These are phyloP conservation scores for Aspidoscelis tigris DNA, from an alignment of 2,113 vertebrate genomes.

Conservation along the genomic window DNA sequence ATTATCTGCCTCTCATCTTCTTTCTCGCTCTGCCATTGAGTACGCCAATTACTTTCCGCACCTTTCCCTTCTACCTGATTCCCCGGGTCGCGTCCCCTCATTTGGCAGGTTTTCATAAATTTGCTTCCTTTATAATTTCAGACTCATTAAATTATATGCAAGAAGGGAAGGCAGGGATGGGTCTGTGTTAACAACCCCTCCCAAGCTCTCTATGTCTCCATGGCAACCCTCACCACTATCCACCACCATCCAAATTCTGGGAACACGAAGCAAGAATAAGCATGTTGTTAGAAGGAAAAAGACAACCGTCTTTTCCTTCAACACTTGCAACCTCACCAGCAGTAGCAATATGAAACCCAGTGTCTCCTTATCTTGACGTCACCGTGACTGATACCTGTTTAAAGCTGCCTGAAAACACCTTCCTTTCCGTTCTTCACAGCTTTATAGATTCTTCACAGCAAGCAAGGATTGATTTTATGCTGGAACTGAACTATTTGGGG, in stretches of 20 bases:
- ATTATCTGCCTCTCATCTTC: conserved; percentile 40
- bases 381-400: conserved; percentile 22
- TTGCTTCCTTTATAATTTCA: conserved; percentile 4
- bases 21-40: conserved; percentile 21
- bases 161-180: background rate
- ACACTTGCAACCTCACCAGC: conserved; percentile 9
- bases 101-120: background rate
- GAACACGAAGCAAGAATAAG: background rate
- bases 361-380: conserved; percentile 16
- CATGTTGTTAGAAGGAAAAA: conserved; percentile 3
- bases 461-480: conserved; percentile 56
- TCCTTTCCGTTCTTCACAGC: background rate
- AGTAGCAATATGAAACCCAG: too few relatives aligned
- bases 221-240: background rate
- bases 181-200: background rate
- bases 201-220: conserved; percentile 21
- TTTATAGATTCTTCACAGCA: conserved; percentile 49
- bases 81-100: background rate
- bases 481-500: conserved; percentile 44
- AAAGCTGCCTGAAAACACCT: conserved; percentile 17
- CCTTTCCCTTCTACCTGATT: conserved; percentile 18
- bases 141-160: conserved; percentile 5
- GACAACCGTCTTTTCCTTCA: background rate
- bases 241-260: background rate
- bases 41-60: conserved; percentile 13